Evolutionary conservation across 2,113 vertebrate genomes (phyloP).

Genomic region (Suncus etruscus): DNA sequence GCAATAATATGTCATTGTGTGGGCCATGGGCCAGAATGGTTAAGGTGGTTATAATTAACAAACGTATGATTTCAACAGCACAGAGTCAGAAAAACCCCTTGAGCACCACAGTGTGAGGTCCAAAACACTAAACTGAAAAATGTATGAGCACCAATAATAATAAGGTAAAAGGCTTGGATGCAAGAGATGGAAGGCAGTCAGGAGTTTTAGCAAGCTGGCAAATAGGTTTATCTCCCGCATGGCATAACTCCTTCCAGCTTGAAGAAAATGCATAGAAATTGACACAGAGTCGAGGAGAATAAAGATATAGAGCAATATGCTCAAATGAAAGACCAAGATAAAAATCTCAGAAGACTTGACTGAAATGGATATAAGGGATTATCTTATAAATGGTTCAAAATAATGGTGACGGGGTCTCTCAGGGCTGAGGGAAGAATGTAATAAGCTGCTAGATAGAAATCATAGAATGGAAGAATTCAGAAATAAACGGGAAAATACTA

Average conservation of each 20-base stretch:
- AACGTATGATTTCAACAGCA: neutral
- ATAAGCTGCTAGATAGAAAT: too few relatives aligned
- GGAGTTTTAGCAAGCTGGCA: neutral
- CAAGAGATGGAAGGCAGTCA: neutral
- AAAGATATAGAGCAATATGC: neutral
- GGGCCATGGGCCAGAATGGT: neutral
- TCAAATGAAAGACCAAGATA: too few relatives aligned
- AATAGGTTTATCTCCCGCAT: neutral
- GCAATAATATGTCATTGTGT: neutral
- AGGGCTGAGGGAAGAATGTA: too few relatives aligned
- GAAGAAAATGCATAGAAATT: neutral
- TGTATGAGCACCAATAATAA: neutral
- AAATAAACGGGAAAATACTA: too few relatives aligned
- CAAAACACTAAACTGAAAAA: neutral
- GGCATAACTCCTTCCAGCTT: neutral
- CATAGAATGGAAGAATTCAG: too few relatives aligned
- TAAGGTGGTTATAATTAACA: neutral
- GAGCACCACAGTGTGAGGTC: too few relatives aligned
- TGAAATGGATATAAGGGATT: too few relatives aligned
- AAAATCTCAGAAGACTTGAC: too few relatives aligned
- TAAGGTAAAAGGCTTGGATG: neutral
- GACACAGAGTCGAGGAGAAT: neutral
- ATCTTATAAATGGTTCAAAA: too few relatives aligned
- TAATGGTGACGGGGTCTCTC: too few relatives aligned
- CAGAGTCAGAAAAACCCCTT: too few relatives aligned